phyloP scores from a whole-genome alignment of 2,888 invertebrate genomes.

The Drosophila sordidula region DNA sequence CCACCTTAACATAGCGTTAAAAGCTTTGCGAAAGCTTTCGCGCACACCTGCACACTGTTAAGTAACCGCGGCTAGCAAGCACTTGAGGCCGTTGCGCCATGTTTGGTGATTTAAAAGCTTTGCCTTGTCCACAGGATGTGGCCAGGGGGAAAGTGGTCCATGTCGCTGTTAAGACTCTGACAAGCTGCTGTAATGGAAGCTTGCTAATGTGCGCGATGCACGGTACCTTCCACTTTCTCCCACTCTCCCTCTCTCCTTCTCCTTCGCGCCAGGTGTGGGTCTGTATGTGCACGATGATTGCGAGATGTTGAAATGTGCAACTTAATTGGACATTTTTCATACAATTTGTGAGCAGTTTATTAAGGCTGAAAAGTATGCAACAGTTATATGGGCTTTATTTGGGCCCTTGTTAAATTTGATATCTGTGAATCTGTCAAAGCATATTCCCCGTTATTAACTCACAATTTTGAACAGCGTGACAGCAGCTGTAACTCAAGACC shows the following conservation, averaged over 20 bases:
- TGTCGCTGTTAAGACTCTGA: conserved; percentile 58
- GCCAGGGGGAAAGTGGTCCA: conserved; percentile 24
- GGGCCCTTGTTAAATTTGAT: conserved; percentile 3
- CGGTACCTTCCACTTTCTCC: neutral
- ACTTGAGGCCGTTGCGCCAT: conserved; percentile 35
- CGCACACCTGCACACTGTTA: conserved; percentile 57
- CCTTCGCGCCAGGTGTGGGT: neutral
- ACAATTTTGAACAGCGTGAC: conserved; percentile 5
- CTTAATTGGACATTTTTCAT: conserved; percentile 50
- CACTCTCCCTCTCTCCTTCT: neutral
- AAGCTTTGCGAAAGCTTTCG: conserved; percentile 66
- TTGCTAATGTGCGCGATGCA: conserved; percentile 8
- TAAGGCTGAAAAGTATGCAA: conserved; percentile 13
- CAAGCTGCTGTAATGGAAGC: conserved; percentile 58
- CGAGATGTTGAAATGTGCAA: conserved; percentile 41
- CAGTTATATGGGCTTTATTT: neutral
- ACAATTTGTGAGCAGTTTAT: conserved; percentile 41
- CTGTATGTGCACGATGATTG: conserved; percentile 18
- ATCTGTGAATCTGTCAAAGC: conserved; percentile 17
- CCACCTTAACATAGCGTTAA: conserved; percentile 68
- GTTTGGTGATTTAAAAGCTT: conserved; percentile 69
- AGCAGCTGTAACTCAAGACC: conserved; percentile 10
- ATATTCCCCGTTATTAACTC: neutral
- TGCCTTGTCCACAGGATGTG: conserved; percentile 74
- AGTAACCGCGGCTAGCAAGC: conserved; percentile 34